Evolutionary conservation across 2,113 vertebrate genomes (phyloP).

Genomic region (Pao palembangensis): DNA sequence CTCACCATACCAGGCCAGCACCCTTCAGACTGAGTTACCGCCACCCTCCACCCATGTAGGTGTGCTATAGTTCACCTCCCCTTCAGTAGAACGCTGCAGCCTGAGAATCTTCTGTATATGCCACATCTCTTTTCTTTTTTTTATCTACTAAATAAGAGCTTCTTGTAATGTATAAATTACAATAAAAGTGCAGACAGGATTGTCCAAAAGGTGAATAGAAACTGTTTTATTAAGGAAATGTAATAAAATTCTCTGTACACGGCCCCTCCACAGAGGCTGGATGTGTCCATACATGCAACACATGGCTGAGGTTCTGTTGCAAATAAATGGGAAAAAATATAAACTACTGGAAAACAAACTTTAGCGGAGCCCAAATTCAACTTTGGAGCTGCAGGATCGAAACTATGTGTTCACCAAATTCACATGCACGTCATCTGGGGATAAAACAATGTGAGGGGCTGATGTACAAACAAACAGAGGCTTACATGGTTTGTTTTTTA

Average conservation of each 20-base stretch:
- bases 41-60: too few species aligned
- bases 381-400: conserved; percentile 79
- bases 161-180: too few species aligned
- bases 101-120: too few species aligned
- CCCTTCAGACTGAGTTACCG: too few species aligned
- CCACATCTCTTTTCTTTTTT: too few species aligned
- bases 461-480: conserved; percentile 79
- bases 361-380: conserved; percentile 74
- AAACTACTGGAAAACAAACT: conserved; percentile 55
- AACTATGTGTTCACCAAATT: conserved; percentile 77
- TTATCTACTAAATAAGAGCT: too few species aligned
- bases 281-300: conserved; percentile 91
- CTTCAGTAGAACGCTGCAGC: too few species aligned
- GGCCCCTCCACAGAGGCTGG: conserved; percentile 82
- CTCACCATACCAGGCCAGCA: too few species aligned
- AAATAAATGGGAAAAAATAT: conserved; percentile 48
- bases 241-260: conserved; percentile 97
- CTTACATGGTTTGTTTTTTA: conserved; percentile 69
- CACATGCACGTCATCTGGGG: conserved; percentile 84
- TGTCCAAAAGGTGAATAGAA: conserved; percentile 64
- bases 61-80: too few species aligned
- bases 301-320: conserved; percentile 85
- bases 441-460: conserved; percentile 77
- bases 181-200: not conserved
- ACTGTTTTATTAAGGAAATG: conserved; percentile 99